Evolutionary conservation across 2,888 invertebrate species (phyloP), one percentile per base, ranked within the genome.

Genomic region (Merodon equestris): DNA sequence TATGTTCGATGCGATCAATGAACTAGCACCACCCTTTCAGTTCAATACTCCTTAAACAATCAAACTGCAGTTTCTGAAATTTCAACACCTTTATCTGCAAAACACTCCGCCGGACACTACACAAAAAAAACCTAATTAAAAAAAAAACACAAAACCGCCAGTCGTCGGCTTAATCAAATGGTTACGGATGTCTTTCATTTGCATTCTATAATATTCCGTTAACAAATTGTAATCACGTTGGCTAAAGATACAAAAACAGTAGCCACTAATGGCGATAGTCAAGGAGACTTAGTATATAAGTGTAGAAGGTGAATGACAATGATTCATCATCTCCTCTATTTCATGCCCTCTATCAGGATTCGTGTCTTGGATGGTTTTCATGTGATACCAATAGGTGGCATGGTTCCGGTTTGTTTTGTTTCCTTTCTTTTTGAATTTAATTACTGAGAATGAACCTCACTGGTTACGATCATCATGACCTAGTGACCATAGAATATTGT

Each of bases 131-230:
- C 5, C 10, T 36, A 36, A 40, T n/a, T n/a, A n/a, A n/a, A n/a
- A 19, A 58, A 18, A 19, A 54, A 47, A 10, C 38, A 50, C 9
- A 63, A 63, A 18, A 57, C 64, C 64, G 36, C 38, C 57, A 57
- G 47, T 57, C 71, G 72, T 51, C 72, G 72, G 72, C 72, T 64
- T 15, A 47, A 58, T 72, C 72, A 72, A 72, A 72, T 64, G 64
- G 56, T 64, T 64, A 64, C 72, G 72, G 57, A 64, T 72, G 56
- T 58, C 27, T 64, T 56, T 72, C 56, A 64, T 72, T 72, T 64
- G 72, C 72, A 72, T 72, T 72, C 64, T 38, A 72, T 72, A 57
- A 34, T 27, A 27, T 27, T 27, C 64, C 72, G 57, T 72, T 72
- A 56, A 58, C 45, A 57, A 72, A 72, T 72, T 72, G 53, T 64